A percentile compares a stretch with the other conserved stretches of the same genome.
Evolutionary conservation across 1,140 invertebrate genomes (phyloP).

Genomic region (Drosophila sp.): DNA sequence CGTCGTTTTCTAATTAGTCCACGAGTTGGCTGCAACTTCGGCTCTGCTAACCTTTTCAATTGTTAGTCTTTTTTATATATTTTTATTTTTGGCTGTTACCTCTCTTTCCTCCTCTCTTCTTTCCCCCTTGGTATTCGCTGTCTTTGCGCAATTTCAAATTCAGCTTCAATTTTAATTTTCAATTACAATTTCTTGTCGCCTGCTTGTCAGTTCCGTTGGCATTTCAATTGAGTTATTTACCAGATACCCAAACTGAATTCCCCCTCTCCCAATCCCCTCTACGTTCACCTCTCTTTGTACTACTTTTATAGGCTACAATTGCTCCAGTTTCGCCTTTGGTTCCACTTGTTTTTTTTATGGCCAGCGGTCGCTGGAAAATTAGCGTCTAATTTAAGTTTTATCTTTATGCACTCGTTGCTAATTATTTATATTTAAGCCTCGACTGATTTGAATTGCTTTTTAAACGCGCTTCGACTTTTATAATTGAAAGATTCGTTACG

Average conservation of each 20-base stretch:
- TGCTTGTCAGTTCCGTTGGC: conserved; percentile 80
- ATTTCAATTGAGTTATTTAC: conserved; percentile 82
- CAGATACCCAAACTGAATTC: conserved; percentile 24
- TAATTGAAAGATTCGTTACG: conserved; percentile 71
- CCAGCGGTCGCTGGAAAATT: conserved; percentile 50
- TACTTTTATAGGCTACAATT: conserved; percentile 11
- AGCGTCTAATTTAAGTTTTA: conserved; percentile 78
- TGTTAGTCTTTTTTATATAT: conserved; percentile 42
- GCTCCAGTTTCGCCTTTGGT: conserved; percentile 26
- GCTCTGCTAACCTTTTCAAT: conserved; percentile 71
- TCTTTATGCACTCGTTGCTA: conserved; percentile 77
- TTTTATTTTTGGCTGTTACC: conserved; percentile 4
- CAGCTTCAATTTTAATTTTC: conserved; percentile 64
- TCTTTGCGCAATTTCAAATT: conserved; percentile 66
- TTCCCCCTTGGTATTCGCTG: not conserved
- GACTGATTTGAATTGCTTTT: conserved; percentile 58
- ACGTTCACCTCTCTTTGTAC: not conserved
- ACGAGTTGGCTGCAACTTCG: conserved; percentile 36
- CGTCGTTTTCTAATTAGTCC: conserved; percentile 77
- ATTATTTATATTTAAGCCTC: conserved; percentile 65
- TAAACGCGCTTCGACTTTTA: conserved; percentile 53
- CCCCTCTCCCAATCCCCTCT: not conserved
- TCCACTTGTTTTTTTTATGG: conserved; percentile 63
- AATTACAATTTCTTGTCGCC: conserved; percentile 75
- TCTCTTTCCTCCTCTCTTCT: not conserved